Base-by-base conservation (phyloP, 2,113 vertebrate species). In the Sapayoa aenigma region DNA sequence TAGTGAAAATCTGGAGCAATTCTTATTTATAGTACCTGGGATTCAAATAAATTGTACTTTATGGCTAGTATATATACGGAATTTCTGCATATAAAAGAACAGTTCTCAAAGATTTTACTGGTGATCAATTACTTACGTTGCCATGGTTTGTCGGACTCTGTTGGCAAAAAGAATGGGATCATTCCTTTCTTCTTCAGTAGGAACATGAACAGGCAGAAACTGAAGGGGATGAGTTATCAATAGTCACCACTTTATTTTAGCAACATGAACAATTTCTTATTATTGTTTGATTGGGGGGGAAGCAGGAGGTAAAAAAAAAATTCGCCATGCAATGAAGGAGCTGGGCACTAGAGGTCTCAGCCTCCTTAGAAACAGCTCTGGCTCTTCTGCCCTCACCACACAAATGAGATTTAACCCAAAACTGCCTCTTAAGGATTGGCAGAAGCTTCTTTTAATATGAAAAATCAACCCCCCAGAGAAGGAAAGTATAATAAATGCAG, bases 131-230 rank as follows among this genome's bases (percentile, higher is more conserved):
- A 98, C 98, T 95, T 98, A 99, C 99, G 80, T 90, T 62, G 99
- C 99, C 99, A 99, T 99, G 46, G 93, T 85, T 66, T 97, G 97
- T 75, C 99, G 98, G 72, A 99, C 98, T 96, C 96, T 97, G 94
- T 62, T 98, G 50, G 99, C 99, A 96, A 98, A 99, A 92, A 99
- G 97, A 60, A 97, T 22, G 1, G 98, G 98, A 56, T 97, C 98
- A 2, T 96, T 98, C 97, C 98, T 99, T 95, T 99, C 99, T 81
- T 99, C 98, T 49, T 99, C 98, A 46, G 95, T 98, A 65, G 99
- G 99, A 66, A 98, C 93, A 39, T 99, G 97, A 47, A 99, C 98
- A 20, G 99, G 98, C 86, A 99, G 96, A 96, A 99, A 99, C 99
- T 99, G 96, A 91, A 98, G 97, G 46, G 82, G 66, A 97, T 66